Conservation (phyloP, 2,888 invertebrate genomes). For the Andrena bicolor region DNA sequence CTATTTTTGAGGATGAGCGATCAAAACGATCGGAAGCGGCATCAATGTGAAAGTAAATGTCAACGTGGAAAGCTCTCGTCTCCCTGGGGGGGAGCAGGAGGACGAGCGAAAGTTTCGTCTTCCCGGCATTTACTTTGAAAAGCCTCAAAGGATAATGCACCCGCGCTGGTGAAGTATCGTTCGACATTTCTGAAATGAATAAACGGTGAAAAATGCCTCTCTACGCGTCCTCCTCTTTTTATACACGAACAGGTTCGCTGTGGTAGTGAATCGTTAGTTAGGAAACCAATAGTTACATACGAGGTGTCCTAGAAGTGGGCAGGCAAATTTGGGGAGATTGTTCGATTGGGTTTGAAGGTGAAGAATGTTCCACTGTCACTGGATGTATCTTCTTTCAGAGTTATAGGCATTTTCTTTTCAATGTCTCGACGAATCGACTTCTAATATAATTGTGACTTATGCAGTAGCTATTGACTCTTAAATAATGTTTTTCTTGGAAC, state of each 20-base stretch:
- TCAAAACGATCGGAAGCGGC: slow-evolving; percentile 67
- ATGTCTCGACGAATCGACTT: too few relatives aligned
- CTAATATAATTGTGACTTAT: too few relatives aligned
- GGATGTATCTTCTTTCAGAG: too few relatives aligned
- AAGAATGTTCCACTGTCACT: too few relatives aligned
- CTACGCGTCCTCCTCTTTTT: not conserved
- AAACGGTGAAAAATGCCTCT: slow-evolving; percentile 4
- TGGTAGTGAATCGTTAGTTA: not conserved
- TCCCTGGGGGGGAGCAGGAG: not conserved
- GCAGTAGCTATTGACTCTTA: too few relatives aligned
- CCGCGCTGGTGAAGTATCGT: slow-evolving; percentile 9
- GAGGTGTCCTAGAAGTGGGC: too few relatives aligned
- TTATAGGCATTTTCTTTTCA: too few relatives aligned
- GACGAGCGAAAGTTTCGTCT: slow-evolving; percentile 28
- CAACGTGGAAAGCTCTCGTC: slow-evolving; percentile 15
- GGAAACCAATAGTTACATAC: too few relatives aligned
- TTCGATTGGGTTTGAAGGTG: too few relatives aligned
- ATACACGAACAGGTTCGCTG: not conserved
- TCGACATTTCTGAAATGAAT: slow-evolving; percentile 26
- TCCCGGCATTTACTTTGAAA: slow-evolving; percentile 45
- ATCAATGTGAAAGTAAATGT: slow-evolving; percentile 62
- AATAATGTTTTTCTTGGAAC: too few relatives aligned
- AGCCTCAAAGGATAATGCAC: slow-evolving; percentile 37
- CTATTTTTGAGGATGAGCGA: slow-evolving; percentile 71
- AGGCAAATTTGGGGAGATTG: too few relatives aligned